Conservation (phyloP, 2,113 vertebrate genomes). For the Hydropotes inermis region DNA sequence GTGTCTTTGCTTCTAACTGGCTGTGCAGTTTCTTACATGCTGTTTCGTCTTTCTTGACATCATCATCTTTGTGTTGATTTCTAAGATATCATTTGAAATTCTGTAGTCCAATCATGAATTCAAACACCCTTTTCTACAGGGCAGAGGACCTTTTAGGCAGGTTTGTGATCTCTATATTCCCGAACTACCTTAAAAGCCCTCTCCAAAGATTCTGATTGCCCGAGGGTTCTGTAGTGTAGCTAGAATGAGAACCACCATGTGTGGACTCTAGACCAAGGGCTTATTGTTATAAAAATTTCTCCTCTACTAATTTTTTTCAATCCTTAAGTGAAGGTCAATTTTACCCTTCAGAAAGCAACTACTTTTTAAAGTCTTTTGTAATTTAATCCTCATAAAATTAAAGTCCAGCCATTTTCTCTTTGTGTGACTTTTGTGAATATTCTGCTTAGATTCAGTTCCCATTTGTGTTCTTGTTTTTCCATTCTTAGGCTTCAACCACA, state of each 20-base stretch:
- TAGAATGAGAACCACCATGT: neutral
- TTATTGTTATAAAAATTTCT: neutral
- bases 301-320: neutral
- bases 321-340: neutral
- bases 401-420: neutral
- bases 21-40: neutral
- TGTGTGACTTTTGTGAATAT: neutral
- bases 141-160: neutral
- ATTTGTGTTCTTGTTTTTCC: neutral
- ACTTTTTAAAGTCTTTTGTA: neutral
- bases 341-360: constrained; percentile 7
- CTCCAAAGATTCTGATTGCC: neutral
- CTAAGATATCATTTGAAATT: neutral
- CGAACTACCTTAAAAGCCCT: neutral
- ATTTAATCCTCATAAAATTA: neutral
- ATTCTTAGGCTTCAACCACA: neutral
- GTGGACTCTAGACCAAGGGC: neutral
- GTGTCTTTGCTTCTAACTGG: neutral
- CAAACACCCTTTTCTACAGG: neutral
- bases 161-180: neutral
- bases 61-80: neutral
- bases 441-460: neutral
- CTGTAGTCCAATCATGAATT: neutral
- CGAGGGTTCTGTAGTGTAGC: neutral
- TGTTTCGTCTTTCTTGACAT: neutral